Evolutionary conservation across 1,140 invertebrate genomes (phyloP).

Genomic region (Helicorthomorpha holstii): DNA sequence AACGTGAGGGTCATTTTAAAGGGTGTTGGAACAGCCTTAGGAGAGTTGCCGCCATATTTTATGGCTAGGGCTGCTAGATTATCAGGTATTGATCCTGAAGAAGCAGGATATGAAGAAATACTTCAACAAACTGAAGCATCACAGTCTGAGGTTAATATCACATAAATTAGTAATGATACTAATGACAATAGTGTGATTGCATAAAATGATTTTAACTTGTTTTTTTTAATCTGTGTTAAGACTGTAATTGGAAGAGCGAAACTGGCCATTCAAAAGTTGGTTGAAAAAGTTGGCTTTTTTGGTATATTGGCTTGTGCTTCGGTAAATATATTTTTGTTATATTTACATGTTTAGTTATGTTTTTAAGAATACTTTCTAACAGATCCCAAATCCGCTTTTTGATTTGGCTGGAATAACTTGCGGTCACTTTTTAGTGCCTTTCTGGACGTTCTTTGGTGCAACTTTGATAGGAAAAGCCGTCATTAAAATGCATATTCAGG

Average conservation of each 20-base stretch:
- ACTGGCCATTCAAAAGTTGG: constrained; percentile 73
- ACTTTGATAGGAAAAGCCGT: constrained; percentile 96
- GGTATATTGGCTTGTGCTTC: constrained; percentile 96
- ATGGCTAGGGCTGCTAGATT: constrained; percentile 81
- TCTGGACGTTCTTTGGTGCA: constrained; percentile 99
- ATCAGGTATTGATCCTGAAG: constrained; percentile 45
- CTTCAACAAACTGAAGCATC: constrained; percentile 35
- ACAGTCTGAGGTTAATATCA: constrained; percentile 5
- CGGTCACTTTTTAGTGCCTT: constrained; percentile 96
- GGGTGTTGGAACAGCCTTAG: constrained; percentile 86
- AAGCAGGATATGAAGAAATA: constrained; percentile 53
- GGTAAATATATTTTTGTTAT: constrained; percentile 31
- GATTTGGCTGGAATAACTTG: constrained; percentile 97
- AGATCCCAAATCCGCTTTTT: constrained; percentile 98
- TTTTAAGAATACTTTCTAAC: constrained; percentile 11
- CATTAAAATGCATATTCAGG: constrained; percentile 96
- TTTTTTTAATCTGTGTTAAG: constrained; percentile 17
- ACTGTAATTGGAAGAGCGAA: constrained; percentile 60
- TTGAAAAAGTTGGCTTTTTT: constrained; percentile 89
- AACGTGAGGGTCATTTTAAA: constrained; percentile 7
- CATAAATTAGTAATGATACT: not conserved
- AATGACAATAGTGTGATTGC: constrained; percentile 16
- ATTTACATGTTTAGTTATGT: not conserved
- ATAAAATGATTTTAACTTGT: constrained; percentile 5
- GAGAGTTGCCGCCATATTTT: constrained; percentile 90